Evolutionary conservation across 2,113 vertebrate genomes (phyloP).

Genomic region (Lepisosteus osseus): DNA sequence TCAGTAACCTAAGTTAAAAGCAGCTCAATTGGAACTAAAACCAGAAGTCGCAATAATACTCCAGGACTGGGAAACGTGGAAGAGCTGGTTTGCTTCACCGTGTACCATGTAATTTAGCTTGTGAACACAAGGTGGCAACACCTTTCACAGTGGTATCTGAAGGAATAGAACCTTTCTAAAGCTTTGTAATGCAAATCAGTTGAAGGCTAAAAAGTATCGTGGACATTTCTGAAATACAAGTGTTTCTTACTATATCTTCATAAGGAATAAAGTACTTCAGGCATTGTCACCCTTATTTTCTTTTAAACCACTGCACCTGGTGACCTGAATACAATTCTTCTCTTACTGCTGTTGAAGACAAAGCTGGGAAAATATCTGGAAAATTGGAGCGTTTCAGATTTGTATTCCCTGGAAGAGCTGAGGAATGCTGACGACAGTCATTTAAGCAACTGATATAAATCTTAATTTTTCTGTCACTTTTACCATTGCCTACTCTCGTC

Average conservation of each 20-base stretch:
- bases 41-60: too few species aligned
- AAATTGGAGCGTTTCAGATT: slow-evolving; percentile 34
- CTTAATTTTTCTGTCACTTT: slow-evolving; percentile 31
- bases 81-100: neutral
- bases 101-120: neutral
- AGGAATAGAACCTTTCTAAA: neutral
- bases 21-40: too few species aligned
- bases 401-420: slow-evolving; percentile 22
- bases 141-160: neutral
- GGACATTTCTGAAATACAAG: slow-evolving; percentile 17
- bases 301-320: too few species aligned
- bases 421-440: slow-evolving; percentile 30
- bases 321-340: too few species aligned
- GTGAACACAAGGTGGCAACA: slow-evolving; percentile 49
- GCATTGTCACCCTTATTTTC: neutral
- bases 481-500: neutral
- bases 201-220: slow-evolving; percentile 14
- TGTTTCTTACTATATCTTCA: slow-evolving; percentile 24
- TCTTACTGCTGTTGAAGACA: too few species aligned
- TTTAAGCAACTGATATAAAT: slow-evolving; percentile 25
- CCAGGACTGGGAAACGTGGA: too few species aligned
- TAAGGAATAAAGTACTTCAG: slow-evolving; percentile 20
- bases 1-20: too few species aligned
- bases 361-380: neutral
- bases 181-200: neutral